Percentiles rank a stretch among this genome's conserved stretches.
These are phyloP conservation scores for Penaeus vannamei DNA, from an alignment of 1,140 invertebrate genomes.

Conservation along the genomic window DNA sequence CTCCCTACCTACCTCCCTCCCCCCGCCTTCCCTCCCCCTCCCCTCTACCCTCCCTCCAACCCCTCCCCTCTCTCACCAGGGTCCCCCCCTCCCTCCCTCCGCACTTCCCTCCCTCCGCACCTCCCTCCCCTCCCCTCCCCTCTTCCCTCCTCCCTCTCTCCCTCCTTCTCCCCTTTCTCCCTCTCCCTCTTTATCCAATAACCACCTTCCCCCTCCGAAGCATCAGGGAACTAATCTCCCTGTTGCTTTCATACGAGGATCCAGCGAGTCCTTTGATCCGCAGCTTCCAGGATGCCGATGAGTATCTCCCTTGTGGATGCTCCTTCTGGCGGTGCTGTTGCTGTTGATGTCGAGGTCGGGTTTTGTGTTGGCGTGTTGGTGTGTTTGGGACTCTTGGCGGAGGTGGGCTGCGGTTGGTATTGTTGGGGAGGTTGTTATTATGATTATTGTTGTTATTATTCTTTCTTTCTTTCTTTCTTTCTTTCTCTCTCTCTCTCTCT, in stretches of 20 bases:
- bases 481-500: too few relatives aligned
- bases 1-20: neutral
- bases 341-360: neutral
- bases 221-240: too few relatives aligned
- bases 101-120: neutral
- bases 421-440: too few relatives aligned
- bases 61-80: neutral
- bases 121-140: neutral
- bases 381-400: too few relatives aligned
- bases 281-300: too few relatives aligned
- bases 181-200: neutral
- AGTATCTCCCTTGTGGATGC: neutral
- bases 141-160: too few relatives aligned
- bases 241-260: neutral
- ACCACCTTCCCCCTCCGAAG: neutral
- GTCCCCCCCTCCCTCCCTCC: neutral
- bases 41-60: neutral
- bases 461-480: too few relatives aligned
- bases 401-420: too few relatives aligned
- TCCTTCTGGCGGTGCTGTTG: neutral
- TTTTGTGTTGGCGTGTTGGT: too few relatives aligned
- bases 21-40: neutral
- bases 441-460: too few relatives aligned
- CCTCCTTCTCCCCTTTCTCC: neutral
- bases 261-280: neutral